Base-by-base conservation (phyloP, 2,888 invertebrate genomes). In the Hyles lineata region DNA sequence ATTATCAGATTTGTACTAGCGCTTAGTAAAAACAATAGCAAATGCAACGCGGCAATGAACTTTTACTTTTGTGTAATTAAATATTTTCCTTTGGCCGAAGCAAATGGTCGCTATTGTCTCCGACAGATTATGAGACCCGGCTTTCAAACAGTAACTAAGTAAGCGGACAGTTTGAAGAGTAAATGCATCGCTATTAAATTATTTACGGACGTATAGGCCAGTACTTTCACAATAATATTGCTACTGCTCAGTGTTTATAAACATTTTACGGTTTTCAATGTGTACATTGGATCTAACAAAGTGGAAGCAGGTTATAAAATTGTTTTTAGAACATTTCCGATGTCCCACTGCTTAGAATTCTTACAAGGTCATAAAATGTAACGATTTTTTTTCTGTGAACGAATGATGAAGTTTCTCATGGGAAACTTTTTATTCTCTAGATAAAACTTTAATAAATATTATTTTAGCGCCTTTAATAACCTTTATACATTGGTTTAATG, bases 21-120 rank as follows among this genome's bases (percentile, higher is more conserved):
- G 17, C 50, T 29, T 61, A 52, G 58, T 5, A 43, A 25, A 62
- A 50, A 71, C 55, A 71, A 63, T 63, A 52, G 61, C 6, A 52
- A 71, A 32, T 63, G 23, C 21, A 55, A 62, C 29, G 17, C 21
- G 43, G 23, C 19, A 63, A 71, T 71, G 70, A 75, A 82, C 85
- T 88, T 82, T 89, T 89, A 87, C 88, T 88, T 88, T 89, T 70
- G 61, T 82, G 78, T 83, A 77, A 81, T 84, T 86, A 88, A 83
- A 82, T 76, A 80, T 81, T 82, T 83, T 77, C 77, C 82, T 75
- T 83, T 81, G 80, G 81, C 82, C 77, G 19, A n/a, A n/a, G n/a
- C n/a, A n/a, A n/a, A 15, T 67, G 67, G 15, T 63, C 59, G 58
- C 73, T 35, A 73, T 88, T 88, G 88, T 87, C 72, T 82, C 73